Conservation (phyloP, 2,888 invertebrate genomes). For the Aleiodes leptofemur region DNA sequence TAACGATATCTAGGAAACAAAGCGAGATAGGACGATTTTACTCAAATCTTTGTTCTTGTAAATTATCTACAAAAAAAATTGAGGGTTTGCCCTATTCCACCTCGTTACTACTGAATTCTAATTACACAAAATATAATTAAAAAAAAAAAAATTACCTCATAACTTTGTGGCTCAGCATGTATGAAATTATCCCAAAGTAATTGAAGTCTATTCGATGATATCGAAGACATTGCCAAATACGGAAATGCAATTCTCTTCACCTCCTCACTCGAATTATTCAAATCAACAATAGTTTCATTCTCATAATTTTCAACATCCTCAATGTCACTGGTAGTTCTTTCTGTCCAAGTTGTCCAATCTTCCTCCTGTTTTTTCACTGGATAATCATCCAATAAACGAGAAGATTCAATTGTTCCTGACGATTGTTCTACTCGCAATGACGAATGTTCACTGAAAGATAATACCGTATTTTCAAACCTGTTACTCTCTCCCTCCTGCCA, state of each 20-base stretch:
- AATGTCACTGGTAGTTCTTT: conserved; percentile 20
- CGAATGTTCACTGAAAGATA: conserved; percentile 35
- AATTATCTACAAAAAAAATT: too few relatives aligned
- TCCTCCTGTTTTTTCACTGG: conserved; percentile 12
- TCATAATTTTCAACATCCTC: conserved; percentile 1
- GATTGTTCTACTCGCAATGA: background rate
- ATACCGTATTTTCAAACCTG: conserved; percentile 14
- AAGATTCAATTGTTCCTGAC: background rate
- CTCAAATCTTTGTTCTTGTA: too few relatives aligned
- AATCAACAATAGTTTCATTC: background rate
- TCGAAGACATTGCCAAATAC: conserved; percentile 62
- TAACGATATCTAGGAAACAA: too few relatives aligned
- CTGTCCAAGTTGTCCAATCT: conserved; percentile 24
- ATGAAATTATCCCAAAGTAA: conserved; percentile 81
- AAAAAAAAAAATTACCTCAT: conserved; percentile 76
- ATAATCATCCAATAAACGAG: background rate
- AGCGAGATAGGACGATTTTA: too few relatives aligned
- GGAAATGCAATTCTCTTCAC: background rate
- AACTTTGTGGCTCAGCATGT: conserved; percentile 80
- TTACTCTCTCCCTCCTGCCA: background rate
- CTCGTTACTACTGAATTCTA: background rate
- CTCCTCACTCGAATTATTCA: background rate
- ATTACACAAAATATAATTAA: background rate
- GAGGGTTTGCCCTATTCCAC: too few relatives aligned
- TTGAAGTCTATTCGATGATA: conserved; percentile 70